These are phyloP conservation scores for Bradypodion pumilum DNA, from an alignment of 2,797 vertebrate species.

Conservation along the genomic window DNA sequence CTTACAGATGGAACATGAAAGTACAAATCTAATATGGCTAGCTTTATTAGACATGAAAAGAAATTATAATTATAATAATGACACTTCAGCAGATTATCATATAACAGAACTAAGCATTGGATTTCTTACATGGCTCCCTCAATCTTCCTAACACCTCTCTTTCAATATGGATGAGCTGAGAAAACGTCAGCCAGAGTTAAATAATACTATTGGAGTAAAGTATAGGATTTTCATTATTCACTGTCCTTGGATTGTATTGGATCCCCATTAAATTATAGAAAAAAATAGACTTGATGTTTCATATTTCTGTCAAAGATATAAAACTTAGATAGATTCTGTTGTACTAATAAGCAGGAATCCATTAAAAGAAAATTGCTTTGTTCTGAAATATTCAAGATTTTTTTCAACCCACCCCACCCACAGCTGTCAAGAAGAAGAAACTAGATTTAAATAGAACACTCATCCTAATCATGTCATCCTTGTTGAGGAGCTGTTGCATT, in stretches of 20 bases:
- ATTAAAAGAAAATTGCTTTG: constrained; percentile 33
- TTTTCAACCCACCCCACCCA: constrained; percentile 5
- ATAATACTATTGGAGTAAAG: constrained; percentile 22
- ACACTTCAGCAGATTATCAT: not conserved
- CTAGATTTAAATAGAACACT: no score
- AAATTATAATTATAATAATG: constrained; percentile 21
- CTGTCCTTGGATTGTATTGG: constrained; percentile 32
- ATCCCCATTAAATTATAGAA: constrained; percentile 32
- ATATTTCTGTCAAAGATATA: constrained; percentile 32
- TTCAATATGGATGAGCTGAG: constrained; percentile 20
- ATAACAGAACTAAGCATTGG: constrained; percentile 27
- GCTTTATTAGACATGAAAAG: constrained; percentile 5
- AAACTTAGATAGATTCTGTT: constrained; percentile 25
- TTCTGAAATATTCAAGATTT: constrained; percentile 4
- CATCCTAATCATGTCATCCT: not conserved
- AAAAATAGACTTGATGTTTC: constrained; percentile 35
- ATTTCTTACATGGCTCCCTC: constrained; percentile 27
- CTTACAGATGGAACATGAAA: constrained; percentile 10
- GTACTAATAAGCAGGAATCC: constrained; percentile 38
- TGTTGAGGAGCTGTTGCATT: not conserved
- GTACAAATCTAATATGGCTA: not conserved
- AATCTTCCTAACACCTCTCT: constrained; percentile 25
- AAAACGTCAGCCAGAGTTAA: constrained; percentile 10
- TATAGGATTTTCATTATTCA: constrained; percentile 45
- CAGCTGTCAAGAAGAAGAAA: constrained; percentile 3